These are phyloP conservation scores for Dorcus parallelipipedus DNA, from an alignment of 2,888 invertebrate genomes.

Conservation along the genomic window DNA sequence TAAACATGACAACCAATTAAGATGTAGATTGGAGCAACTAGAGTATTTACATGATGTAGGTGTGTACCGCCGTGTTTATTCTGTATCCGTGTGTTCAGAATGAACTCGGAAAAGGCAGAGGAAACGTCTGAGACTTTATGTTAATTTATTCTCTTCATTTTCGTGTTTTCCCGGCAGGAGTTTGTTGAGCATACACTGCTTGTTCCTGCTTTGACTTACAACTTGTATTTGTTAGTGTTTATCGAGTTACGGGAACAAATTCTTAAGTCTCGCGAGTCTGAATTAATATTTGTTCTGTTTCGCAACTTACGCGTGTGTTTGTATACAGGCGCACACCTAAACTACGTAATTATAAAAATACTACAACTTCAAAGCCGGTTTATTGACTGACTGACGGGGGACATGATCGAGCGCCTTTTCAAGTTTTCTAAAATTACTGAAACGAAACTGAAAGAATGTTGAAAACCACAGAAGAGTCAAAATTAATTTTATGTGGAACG, in stretches of 20 bases:
- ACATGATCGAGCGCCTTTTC: no score
- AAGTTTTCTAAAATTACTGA: no score
- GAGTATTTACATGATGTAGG: conserved; percentile 48
- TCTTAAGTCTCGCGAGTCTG: neutral
- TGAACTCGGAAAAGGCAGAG: conserved; percentile 44
- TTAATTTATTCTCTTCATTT: conserved; percentile 48
- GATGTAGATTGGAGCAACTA: conserved; percentile 49
- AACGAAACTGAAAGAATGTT: no score
- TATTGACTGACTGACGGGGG: no score
- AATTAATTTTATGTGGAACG: no score
- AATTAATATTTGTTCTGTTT: neutral
- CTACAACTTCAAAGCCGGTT: no score
- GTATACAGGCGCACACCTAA: neutral
- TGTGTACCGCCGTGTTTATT: conserved; percentile 41
- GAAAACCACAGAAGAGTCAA: no score
- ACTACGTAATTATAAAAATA: no score
- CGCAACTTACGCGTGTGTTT: neutral
- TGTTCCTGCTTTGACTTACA: conserved; percentile 30
- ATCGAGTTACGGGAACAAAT: conserved; percentile 14
- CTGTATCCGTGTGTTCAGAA: conserved; percentile 44
- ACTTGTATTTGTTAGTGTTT: conserved; percentile 27
- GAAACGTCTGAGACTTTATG: conserved; percentile 40
- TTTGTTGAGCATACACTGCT: conserved; percentile 33
- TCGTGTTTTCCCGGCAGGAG: conserved; percentile 36
- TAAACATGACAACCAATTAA: conserved; percentile 52